Percentiles rank a stretch among this genome's conserved stretches.
Conservation (phyloP, 2,888 invertebrate genomes). For the Octodonta nipae region DNA sequence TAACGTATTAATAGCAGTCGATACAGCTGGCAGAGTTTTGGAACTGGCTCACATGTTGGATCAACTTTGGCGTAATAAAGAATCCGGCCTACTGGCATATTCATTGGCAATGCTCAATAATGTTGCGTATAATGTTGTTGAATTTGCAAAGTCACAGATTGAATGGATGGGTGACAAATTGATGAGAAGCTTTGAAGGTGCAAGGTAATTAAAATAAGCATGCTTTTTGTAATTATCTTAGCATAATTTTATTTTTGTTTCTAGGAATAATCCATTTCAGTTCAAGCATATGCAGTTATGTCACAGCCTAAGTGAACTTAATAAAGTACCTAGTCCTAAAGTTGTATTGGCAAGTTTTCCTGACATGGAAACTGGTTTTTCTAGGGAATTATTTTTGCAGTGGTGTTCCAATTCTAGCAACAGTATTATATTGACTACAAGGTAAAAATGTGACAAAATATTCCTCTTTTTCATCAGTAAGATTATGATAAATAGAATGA, state of each 20-base stretch:
- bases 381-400: slow-evolving; percentile 82
- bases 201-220: slow-evolving; percentile 41
- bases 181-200: slow-evolving; percentile 78
- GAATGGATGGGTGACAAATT: slow-evolving; percentile 99
- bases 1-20: slow-evolving; percentile 88
- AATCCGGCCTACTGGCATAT: slow-evolving; percentile 89
- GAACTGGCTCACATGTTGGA: slow-evolving; percentile 94
- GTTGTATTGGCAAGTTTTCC: slow-evolving; percentile 90
- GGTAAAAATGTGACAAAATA: slow-evolving; percentile 40
- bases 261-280: slow-evolving; percentile 63
- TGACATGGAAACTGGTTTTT: slow-evolving; percentile 90
- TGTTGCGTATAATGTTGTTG: slow-evolving; percentile 95
- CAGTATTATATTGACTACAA: slow-evolving; percentile 83
- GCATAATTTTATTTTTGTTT: not conserved
- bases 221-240: too few relatives aligned
- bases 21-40: slow-evolving; percentile 91
- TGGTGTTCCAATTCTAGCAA: slow-evolving; percentile 90
- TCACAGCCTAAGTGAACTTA: slow-evolving; percentile 78
- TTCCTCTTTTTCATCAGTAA: not conserved
- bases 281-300: slow-evolving; percentile 88
- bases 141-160: slow-evolving; percentile 96
- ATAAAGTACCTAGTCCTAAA: slow-evolving; percentile 77
- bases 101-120: slow-evolving; percentile 87
- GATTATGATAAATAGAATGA: not conserved
- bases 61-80: slow-evolving; percentile 86